Evolutionary conservation across 2,888 invertebrate species (phyloP), one percentile per base, ranked within the genome.

Genomic region (Oligia latruncula): DNA sequence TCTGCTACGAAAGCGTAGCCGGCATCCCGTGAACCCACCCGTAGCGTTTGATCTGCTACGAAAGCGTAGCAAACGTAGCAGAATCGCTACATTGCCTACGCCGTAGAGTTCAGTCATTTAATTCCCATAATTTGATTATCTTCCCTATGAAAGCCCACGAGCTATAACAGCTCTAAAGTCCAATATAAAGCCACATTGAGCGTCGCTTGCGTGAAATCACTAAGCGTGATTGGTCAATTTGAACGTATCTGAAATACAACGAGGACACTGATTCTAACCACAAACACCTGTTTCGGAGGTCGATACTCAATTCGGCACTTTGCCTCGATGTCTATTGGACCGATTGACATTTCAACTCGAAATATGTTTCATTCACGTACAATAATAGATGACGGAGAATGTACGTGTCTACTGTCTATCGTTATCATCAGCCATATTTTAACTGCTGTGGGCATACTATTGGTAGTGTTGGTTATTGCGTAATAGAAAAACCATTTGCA

Each of bases 281-380:
- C 86, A 86, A n/a, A 71, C 86, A 77, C 64, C 71, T 79, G 71
- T 79, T 77, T 80, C 49, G 29, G n/a, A 35, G 20, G 29, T 15
- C 67, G 55, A 84, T 55, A 84, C 71, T 66, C 62, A n/a, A 67
- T 71, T 78, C 55, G 55, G 55, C 66, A 67, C 52, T 83, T 78
- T 62, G 55, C n/a, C 35, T 35, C 65, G 35, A 49, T 60, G 23
- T 46, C 8, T 67, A 29, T 84, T 55, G 4, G 23, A 67, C 49
- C 55, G 23, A 71, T n/a, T 66, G 70, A 71, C 35, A 23, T 52
- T 13, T 29, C 43, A 60, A 62, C 17, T 55, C 20, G 17, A 55
- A 55, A 29, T 55, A 6, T 5, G 20, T n/a, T 29, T 29, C 23
- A 60, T 49, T 52, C 17, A 13, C 6, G 29, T 55, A 9, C 15